These are phyloP conservation scores for Saccopteryx bilineata DNA, from an alignment of 2,113 vertebrate genomes.

Conservation along the genomic window DNA sequence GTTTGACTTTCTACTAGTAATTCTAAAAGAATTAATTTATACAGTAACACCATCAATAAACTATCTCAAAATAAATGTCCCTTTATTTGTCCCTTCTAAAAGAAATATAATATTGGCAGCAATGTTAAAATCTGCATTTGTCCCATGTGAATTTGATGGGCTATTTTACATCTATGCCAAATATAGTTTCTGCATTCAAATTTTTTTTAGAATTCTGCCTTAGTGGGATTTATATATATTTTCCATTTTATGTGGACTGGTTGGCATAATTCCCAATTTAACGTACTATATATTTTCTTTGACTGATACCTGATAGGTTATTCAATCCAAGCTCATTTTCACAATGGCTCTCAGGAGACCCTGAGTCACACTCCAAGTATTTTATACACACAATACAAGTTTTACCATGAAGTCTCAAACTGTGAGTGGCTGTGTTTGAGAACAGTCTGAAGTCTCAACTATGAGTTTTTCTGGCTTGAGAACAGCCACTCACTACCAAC, in stretches of 20 bases:
- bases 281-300: background rate
- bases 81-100: slow-evolving; percentile 39
- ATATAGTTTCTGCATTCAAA: background rate
- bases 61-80: background rate
- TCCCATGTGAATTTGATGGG: background rate
- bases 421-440: background rate
- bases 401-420: slow-evolving; percentile 16
- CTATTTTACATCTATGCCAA: background rate
- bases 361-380: slow-evolving; percentile 28
- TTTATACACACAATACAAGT: slow-evolving; percentile 3
- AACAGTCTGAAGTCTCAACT: background rate
- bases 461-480: background rate
- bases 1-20: slow-evolving; percentile 5
- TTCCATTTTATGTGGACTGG: background rate
- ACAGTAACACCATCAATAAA: slow-evolving; percentile 6
- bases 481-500: background rate
- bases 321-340: background rate
- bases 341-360: background rate
- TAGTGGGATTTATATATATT: background rate
- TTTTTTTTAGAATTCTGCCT: slow-evolving; percentile 18
- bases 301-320: background rate
- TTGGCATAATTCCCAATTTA: slow-evolving; percentile 2
- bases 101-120: background rate
- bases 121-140: background rate
- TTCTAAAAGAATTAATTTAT: slow-evolving; percentile 50